Base-by-base conservation (phyloP, 2,888 invertebrate species). In the Iselma pallidipennis region DNA sequence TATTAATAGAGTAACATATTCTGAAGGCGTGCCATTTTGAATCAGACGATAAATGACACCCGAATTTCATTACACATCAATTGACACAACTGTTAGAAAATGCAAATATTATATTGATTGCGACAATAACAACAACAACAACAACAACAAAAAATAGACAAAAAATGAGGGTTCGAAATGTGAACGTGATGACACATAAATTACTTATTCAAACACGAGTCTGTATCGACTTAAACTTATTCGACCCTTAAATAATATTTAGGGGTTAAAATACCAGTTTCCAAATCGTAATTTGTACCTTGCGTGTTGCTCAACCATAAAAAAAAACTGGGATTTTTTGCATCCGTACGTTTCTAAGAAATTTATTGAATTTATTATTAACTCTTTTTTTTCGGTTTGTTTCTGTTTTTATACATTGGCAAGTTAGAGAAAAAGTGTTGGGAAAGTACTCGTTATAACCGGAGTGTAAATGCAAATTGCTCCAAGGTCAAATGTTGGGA, bases 401-500 rank as follows among this genome's bases (percentile, higher is more conserved):
- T n/a, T n/a, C n/a, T n/a, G n/a, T n/a, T n/a, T n/a, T n/a, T n/a
- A n/a, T n/a, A n/a, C n/a, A n/a, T n/a, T n/a, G n/a, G n/a, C n/a
- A n/a, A n/a, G n/a, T n/a, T n/a, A n/a, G n/a, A n/a, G n/a, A n/a
- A n/a, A n/a, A n/a, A n/a, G n/a, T n/a, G n/a, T n/a, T n/a, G n/a
- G n/a, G n/a, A 55, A 59, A 59, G 59, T 37, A 45, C 31, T 60
- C n/a, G n/a, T n/a, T n/a, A n/a, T n/a, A n/a, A n/a, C n/a, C n/a
- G n/a, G 28, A 56, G 50, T 37, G 33, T 55, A 14, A 57, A 51
- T 57, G 53, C 57, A 54, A 58, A 62, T 54, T 57, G 53, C 55
- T 42, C 19, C 62, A 62, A 62, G 62, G 62, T 62, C 62, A 58
- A 55, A 62, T 42, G 52, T 62, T 55, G 50, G 37, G 57, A 61